Conservation (phyloP, 2,113 vertebrate genomes). For the Pogona vitticeps region DNA sequence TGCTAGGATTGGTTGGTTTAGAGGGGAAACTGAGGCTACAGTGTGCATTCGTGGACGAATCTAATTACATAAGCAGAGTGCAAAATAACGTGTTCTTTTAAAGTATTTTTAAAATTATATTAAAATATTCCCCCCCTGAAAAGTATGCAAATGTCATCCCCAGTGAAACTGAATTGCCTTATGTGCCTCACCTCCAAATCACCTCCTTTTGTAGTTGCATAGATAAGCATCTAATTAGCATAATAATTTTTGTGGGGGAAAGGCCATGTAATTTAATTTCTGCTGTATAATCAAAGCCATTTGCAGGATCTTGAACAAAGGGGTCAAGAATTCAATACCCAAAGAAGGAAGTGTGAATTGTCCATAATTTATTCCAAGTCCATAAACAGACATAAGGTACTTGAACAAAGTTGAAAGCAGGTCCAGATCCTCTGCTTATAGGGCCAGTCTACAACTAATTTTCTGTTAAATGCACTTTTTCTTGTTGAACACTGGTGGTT, state of each 20-base stretch:
- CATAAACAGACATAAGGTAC: not conserved
- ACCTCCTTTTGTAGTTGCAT: not conserved
- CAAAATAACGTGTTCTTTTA: too few relatives aligned
- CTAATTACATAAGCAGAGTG: too few relatives aligned
- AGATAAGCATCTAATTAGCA: fast-evolving
- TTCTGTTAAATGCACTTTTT: not conserved
- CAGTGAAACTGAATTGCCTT: conserved; percentile 12
- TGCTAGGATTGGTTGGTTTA: not conserved
- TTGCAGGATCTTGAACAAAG: not conserved
- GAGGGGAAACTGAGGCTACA: not conserved
- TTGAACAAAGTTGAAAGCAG: not conserved
- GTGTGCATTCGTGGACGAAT: not conserved
- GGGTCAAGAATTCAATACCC: not conserved
- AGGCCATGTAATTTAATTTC: conserved; percentile 12
- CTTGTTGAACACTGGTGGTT: not conserved
- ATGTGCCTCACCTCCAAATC: not conserved
- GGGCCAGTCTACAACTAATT: not conserved
- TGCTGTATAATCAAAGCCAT: not conserved
- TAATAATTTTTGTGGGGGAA: not conserved
- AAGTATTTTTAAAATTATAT: not conserved
- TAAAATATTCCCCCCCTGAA: not conserved
- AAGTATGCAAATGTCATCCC: conserved; percentile 7
- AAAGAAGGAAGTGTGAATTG: not conserved
- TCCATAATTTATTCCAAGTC: conserved; percentile 2
- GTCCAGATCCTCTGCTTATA: not conserved